Conservation (phyloP, 2,797 vertebrate species). For the Harpagifer antarcticus region DNA sequence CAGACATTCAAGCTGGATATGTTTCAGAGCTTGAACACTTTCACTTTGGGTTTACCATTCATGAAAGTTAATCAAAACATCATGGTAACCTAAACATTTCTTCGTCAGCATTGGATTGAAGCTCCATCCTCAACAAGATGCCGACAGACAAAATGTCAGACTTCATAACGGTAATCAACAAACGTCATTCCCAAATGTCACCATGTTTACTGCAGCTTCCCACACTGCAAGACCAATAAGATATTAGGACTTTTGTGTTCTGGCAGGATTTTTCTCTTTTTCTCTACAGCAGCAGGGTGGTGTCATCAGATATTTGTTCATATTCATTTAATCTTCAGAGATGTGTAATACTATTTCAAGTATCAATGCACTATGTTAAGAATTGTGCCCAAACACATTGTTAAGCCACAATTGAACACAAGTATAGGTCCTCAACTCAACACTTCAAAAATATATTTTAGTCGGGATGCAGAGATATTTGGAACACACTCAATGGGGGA, state of each 20-base stretch:
- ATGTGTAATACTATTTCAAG: conserved; percentile 7
- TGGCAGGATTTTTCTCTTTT: neutral
- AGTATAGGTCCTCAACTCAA: neutral
- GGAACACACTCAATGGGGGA: neutral
- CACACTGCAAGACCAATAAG: conserved; percentile 10
- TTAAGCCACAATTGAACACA: neutral
- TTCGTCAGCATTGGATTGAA: too few species aligned
- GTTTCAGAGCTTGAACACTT: too few species aligned
- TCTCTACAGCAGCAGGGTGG: neutral
- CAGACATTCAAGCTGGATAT: too few species aligned
- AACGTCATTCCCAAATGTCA: conserved; percentile 37
- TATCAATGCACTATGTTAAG: neutral
- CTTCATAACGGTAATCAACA: too few species aligned
- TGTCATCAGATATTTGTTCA: neutral
- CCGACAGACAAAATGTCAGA: too few species aligned
- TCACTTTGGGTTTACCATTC: too few species aligned
- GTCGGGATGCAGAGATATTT: neutral
- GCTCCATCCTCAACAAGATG: too few species aligned
- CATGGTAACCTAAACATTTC: too few species aligned
- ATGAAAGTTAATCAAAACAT: too few species aligned
- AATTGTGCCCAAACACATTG: neutral
- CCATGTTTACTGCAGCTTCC: conserved; percentile 16
- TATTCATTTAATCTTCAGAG: neutral
- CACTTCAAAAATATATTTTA: neutral
- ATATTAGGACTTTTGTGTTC: neutral